A percentile compares a stretch with the other conserved stretches of the same genome.
Evolutionary conservation across 2,797 vertebrate species (phyloP).

Genomic region (Ispidina picta): DNA sequence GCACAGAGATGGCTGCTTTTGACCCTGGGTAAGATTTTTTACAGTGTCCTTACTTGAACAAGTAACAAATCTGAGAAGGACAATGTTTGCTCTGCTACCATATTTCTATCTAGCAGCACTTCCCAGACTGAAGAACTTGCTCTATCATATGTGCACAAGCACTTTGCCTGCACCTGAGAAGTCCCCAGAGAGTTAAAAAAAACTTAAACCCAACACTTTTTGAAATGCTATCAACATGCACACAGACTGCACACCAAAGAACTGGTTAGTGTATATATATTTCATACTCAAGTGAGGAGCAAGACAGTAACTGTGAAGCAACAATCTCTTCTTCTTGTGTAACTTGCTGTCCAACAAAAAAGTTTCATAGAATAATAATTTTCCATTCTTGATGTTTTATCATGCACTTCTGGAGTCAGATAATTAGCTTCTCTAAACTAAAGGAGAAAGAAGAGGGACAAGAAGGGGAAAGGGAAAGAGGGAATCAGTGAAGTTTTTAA

Average conservation of each 20-base stretch:
- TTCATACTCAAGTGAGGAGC: background rate
- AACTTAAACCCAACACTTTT: background rate
- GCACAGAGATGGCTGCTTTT: background rate
- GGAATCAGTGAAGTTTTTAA: background rate
- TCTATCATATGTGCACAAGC: conserved; percentile 30
- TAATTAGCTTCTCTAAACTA: background rate
- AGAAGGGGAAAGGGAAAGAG: too few relatives aligned
- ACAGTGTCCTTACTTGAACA: conserved; percentile 35
- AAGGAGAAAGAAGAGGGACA: background rate
- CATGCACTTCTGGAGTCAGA: background rate
- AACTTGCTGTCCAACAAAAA: conserved; percentile 29
- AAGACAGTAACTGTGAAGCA: background rate
- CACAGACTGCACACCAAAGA: conserved; percentile 22
- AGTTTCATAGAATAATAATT: conserved; percentile 14
- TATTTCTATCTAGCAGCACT: conserved; percentile 47
- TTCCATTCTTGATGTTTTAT: conserved; percentile 19
- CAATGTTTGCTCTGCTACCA: conserved; percentile 20
- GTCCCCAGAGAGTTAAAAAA: conserved; percentile 23
- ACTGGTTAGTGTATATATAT: background rate
- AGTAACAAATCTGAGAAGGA: conserved; percentile 42
- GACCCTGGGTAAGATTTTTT: background rate
- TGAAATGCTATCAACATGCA: conserved; percentile 37
- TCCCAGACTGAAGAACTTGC: conserved; percentile 13
- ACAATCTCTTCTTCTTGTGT: background rate
- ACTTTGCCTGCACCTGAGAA: conserved; percentile 45